phyloP scores from a whole-genome alignment of 2,797 vertebrate genomes.

The Parauchenoglanis punctatus region DNA sequence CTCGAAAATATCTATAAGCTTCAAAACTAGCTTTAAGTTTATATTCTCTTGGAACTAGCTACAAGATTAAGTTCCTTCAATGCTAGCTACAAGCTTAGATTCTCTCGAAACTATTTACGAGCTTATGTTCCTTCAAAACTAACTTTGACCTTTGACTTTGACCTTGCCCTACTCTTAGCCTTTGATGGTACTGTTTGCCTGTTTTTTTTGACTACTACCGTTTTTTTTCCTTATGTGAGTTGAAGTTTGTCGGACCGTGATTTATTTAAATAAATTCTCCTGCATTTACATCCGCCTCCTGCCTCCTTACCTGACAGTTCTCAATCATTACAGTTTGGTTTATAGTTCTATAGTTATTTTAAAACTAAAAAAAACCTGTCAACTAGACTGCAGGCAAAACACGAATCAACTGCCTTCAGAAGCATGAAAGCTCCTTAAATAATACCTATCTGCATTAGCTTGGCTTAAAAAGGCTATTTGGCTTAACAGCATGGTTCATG shows the following conservation, averaged over 20 bases:
- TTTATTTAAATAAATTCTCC: too few species aligned
- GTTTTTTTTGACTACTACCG: too few species aligned
- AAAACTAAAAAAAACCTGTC: background rate
- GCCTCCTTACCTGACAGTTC: too few species aligned
- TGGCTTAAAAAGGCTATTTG: background rate
- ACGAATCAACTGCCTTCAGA: conserved; percentile 8
- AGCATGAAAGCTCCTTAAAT: conserved; percentile 14
- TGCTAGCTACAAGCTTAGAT: background rate
- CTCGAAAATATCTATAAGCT: too few species aligned
- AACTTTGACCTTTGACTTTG: too few species aligned
- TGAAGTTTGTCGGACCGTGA: too few species aligned
- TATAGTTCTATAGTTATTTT: background rate
- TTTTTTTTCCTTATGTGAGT: too few species aligned
- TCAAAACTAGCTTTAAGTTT: background rate
- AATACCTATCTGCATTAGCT: background rate
- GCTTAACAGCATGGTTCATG: conserved; percentile 10
- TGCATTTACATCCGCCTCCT: too few species aligned
- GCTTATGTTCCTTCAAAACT: background rate
- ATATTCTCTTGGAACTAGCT: background rate
- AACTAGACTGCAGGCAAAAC: conserved; percentile 4
- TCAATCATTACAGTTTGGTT: too few species aligned
- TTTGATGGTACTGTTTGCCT: too few species aligned
- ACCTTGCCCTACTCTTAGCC: too few species aligned
- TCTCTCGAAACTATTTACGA: background rate
- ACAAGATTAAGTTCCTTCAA: too few species aligned